Percentiles rank a stretch among this genome's conserved stretches.
Evolutionary conservation across 2,888 invertebrate species (phyloP).

Genomic region (Zhengitettix transpicula): DNA sequence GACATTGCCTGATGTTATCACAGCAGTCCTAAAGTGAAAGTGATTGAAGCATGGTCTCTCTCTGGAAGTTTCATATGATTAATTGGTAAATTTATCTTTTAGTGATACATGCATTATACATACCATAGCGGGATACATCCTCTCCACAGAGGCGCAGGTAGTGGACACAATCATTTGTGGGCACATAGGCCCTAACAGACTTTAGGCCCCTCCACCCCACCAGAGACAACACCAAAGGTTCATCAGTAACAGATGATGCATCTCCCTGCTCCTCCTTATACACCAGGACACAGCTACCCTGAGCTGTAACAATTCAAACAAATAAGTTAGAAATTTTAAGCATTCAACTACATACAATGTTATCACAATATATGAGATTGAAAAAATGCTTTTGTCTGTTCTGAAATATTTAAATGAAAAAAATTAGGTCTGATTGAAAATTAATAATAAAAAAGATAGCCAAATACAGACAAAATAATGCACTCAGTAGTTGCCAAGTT

Average conservation of each 20-base stretch:
- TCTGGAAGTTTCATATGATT: too few relatives aligned
- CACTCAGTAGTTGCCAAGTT: too few relatives aligned
- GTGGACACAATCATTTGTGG: constrained; percentile 70
- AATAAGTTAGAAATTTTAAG: neutral
- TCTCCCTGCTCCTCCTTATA: constrained; percentile 30
- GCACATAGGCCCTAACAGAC: constrained; percentile 76
- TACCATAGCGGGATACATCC: constrained; percentile 73
- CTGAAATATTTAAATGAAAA: too few relatives aligned
- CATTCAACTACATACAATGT: neutral
- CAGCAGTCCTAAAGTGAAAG: too few relatives aligned
- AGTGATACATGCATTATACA: constrained; percentile 13
- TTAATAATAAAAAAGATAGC: too few relatives aligned
- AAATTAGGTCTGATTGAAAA: too few relatives aligned
- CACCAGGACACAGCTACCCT: constrained; percentile 63
- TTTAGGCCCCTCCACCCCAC: constrained; percentile 87
- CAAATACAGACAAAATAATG: too few relatives aligned
- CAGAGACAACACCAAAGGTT: constrained; percentile 39
- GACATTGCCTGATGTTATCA: too few relatives aligned
- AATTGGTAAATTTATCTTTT: too few relatives aligned
- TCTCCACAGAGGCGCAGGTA: constrained; percentile 70
- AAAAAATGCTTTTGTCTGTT: too few relatives aligned
- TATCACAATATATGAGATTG: too few relatives aligned
- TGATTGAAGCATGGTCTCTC: too few relatives aligned
- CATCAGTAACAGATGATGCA: constrained; percentile 24
- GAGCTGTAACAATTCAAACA: constrained; percentile 25